Percentiles rank a stretch among this genome's conserved stretches.
These are phyloP conservation scores for Rhodeus uyekii DNA, from an alignment of 2,797 vertebrate species.

Conservation along the genomic window DNA sequence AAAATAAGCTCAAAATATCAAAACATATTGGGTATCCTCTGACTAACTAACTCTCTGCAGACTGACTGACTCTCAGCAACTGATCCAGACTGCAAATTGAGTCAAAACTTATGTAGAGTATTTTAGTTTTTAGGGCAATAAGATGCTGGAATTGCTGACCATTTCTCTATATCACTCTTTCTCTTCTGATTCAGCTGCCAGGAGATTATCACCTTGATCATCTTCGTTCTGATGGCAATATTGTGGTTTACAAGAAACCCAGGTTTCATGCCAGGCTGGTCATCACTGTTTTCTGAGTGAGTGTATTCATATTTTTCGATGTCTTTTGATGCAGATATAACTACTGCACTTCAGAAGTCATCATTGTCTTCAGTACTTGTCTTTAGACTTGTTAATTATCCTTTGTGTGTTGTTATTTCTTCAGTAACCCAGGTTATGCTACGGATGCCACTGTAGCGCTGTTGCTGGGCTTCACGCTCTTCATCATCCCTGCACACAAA, in stretches of 20 bases:
- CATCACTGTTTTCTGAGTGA: conserved; percentile 84
- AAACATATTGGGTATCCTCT: background rate
- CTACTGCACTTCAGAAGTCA: background rate
- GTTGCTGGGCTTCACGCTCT: conserved; percentile 85
- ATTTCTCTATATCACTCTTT: conserved; percentile 5
- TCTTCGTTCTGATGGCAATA: conserved; percentile 86
- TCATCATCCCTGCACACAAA: conserved; percentile 83
- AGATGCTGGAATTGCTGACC: background rate
- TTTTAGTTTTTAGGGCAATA: background rate
- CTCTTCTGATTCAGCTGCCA: conserved; percentile 73
- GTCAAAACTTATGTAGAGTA: background rate
- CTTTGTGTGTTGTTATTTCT: conserved; percentile 4
- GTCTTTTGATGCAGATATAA: background rate
- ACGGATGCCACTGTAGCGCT: conserved; percentile 89
- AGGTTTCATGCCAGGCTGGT: conserved; percentile 91
- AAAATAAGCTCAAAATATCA: background rate
- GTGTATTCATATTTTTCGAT: conserved; percentile 56
- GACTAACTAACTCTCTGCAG: background rate
- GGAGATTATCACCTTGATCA: conserved; percentile 83
- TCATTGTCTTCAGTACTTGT: background rate
- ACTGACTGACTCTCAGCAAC: background rate
- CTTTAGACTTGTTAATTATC: conserved; percentile 1
- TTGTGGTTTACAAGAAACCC: conserved; percentile 90
- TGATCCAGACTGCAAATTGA: background rate
- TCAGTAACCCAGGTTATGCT: conserved; percentile 78